These are phyloP conservation scores for Anabacerthia variegaticeps DNA, from an alignment of 2,797 vertebrate species.

Conservation along the genomic window DNA sequence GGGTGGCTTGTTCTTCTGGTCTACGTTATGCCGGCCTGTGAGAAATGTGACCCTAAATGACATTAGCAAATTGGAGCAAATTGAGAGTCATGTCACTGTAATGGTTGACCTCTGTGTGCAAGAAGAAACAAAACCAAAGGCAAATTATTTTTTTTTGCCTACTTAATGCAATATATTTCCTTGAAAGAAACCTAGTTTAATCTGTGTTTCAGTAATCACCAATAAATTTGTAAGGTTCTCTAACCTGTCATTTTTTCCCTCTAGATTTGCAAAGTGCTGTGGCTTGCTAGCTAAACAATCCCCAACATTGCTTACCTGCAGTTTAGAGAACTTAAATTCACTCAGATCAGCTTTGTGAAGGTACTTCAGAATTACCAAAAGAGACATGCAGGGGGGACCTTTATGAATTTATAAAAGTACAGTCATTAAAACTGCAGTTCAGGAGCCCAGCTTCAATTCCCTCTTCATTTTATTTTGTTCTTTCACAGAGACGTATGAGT, in stretches of 20 bases:
- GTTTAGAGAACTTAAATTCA: background rate
- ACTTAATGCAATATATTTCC: background rate
- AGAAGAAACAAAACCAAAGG: background rate
- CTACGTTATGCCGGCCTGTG: rapidly evolving
- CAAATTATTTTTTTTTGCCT: background rate
- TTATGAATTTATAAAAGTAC: background rate
- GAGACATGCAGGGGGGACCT: background rate
- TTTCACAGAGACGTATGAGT: background rate
- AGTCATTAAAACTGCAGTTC: background rate
- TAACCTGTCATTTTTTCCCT: rapidly evolving
- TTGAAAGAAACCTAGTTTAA: background rate
- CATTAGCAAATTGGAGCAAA: background rate
- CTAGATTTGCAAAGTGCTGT: background rate
- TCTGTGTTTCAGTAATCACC: background rate
- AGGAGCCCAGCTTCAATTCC: background rate
- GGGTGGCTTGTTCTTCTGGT: background rate
- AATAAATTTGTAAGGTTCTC: background rate
- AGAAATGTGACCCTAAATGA: background rate
- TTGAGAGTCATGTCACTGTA: background rate
- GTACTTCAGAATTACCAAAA: background rate
- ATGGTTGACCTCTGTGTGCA: background rate
- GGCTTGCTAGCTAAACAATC: background rate
- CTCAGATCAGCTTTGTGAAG: background rate
- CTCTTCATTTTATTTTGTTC: background rate
- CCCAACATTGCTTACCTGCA: background rate